Evolutionary conservation across 37 sponge, comb jelly and placozoan species (phyloP).

Genomic region (Cliona cf. orientalis): DNA sequence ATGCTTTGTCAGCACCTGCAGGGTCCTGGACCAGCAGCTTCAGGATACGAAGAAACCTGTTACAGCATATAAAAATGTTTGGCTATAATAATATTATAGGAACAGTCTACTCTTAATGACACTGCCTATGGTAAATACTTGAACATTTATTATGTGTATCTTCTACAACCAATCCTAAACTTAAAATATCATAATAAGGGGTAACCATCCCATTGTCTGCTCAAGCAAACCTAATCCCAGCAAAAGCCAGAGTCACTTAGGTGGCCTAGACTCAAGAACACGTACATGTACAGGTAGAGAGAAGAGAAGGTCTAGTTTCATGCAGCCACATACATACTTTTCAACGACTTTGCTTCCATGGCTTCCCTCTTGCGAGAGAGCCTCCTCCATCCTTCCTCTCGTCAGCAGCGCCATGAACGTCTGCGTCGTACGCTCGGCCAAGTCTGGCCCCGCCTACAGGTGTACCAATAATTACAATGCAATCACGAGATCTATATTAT

Average conservation of each 20-base stretch:
- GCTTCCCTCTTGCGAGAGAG: constrained; percentile 45
- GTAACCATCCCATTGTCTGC: too few relatives aligned
- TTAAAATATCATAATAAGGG: too few relatives aligned
- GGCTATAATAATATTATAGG: neutral
- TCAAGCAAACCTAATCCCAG: too few relatives aligned
- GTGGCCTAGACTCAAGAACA: too few relatives aligned
- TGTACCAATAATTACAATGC: too few relatives aligned
- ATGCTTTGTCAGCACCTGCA: constrained; percentile 15
- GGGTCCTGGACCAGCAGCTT: constrained; percentile 58
- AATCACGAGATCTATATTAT: too few relatives aligned
- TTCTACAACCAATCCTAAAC: too few relatives aligned
- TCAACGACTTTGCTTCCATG: constrained; percentile 68
- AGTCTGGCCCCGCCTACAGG: constrained; percentile 59
- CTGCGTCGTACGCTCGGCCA: constrained; percentile 66
- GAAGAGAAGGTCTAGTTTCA: neutral
- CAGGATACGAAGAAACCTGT: constrained; percentile 77
- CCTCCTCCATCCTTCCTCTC: constrained; percentile 63
- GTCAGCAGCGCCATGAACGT: constrained; percentile 77
- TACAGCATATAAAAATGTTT: too few relatives aligned
- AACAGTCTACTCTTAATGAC: neutral
- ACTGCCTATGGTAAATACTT: constrained; percentile 8
- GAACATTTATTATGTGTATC: too few relatives aligned
- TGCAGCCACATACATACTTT: constrained; percentile 51
- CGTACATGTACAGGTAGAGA: neutral
- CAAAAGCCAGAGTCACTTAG: too few relatives aligned